Conservation (phyloP, 2,888 invertebrate species). For the Boloria euphrosyne region DNA sequence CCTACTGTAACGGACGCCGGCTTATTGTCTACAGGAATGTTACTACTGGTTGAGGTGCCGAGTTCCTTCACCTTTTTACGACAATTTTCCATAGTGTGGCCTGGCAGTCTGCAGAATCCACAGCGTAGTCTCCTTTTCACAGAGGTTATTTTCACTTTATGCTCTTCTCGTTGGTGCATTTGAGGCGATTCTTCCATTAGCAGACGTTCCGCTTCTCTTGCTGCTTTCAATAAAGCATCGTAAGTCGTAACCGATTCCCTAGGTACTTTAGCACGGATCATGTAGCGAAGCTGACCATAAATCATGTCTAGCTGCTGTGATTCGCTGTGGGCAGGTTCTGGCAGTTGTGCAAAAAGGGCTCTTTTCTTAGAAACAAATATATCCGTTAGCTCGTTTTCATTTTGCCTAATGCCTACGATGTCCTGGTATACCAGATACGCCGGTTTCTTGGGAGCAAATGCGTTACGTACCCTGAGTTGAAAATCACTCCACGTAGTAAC, state of each 20-base stretch:
- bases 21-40: background rate
- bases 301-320: background rate
- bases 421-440: background rate
- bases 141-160: background rate
- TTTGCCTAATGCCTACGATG: background rate
- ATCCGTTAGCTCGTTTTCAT: background rate
- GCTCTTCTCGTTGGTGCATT: no score
- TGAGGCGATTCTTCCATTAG: no score
- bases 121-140: slow-evolving; percentile 12
- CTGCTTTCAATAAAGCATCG: no score
- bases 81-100: slow-evolving; percentile 29
- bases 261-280: no score
- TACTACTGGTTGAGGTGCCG: background rate
- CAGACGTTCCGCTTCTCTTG: no score
- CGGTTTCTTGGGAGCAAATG: background rate
- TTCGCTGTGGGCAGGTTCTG: background rate
- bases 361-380: background rate
- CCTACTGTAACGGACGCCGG: background rate
- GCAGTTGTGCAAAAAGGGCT: slow-evolving; percentile 1
- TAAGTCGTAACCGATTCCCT: no score
- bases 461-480: slow-evolving; percentile 1
- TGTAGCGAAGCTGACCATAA: no score
- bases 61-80: slow-evolving; percentile 14
- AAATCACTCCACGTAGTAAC: slow-evolving; percentile 34
- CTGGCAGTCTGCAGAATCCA: slow-evolving; percentile 21